These are phyloP conservation scores for Pomacea canaliculata DNA, from an alignment of 2,888 invertebrate genomes.

Conservation along the genomic window DNA sequence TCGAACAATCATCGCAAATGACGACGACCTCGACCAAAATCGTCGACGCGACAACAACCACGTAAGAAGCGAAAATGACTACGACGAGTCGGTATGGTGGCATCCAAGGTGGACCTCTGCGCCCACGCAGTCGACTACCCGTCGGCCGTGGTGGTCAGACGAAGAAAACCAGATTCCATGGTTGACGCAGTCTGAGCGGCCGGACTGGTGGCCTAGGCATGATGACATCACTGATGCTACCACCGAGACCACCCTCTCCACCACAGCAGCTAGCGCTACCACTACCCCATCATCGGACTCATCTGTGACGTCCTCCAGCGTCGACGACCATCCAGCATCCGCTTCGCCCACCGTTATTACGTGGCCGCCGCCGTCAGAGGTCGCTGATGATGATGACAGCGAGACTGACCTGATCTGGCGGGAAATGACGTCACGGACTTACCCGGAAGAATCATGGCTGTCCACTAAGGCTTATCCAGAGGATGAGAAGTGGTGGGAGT, in stretches of 20 bases:
- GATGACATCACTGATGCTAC: neutral
- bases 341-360: constrained; percentile 1
- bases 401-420: neutral
- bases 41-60: neutral
- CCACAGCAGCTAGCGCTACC: neutral
- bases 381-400: neutral
- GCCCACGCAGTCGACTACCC: neutral
- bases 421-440: neutral
- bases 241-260: no score
- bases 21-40: neutral
- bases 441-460: no score
- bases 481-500: no score
- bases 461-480: no score
- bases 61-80: neutral
- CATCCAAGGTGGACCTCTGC: neutral
- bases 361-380: neutral
- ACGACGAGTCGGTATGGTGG: neutral
- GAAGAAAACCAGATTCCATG: constrained; percentile 3
- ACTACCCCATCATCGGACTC: neutral
- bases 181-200: constrained; percentile 1
- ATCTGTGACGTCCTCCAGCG: neutral
- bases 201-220: neutral
- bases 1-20: neutral
- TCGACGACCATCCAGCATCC: neutral
- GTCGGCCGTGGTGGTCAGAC: constrained; percentile 17